These are phyloP conservation scores for Plectrocnemia conspersa DNA, from an alignment of 1,140 invertebrate genomes.

Conservation along the genomic window DNA sequence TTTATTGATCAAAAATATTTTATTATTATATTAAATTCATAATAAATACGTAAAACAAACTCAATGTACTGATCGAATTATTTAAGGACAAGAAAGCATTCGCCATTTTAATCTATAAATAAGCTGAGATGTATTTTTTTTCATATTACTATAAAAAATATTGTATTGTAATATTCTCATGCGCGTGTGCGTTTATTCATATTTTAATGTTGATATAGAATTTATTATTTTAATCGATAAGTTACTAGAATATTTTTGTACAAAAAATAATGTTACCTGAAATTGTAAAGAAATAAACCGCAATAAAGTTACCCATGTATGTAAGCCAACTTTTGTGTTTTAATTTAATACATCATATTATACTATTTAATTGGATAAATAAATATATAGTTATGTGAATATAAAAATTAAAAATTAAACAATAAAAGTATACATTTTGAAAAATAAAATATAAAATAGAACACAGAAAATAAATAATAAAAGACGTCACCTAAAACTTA, in stretches of 20 bases:
- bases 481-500: no score
- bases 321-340: constrained; percentile 15
- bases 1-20: no score
- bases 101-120: neutral
- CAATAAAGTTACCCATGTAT: constrained; percentile 26
- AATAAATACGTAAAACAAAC: neutral
- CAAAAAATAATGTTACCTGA: constrained; percentile 30
- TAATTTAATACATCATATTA: no score
- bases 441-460: no score
- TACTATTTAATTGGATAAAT: no score
- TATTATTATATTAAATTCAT: neutral
- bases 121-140: constrained; percentile 5
- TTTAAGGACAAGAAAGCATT: no score
- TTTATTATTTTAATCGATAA: constrained; percentile 21
- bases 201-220: constrained; percentile 11
- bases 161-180: neutral
- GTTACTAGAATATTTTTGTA: constrained; percentile 31
- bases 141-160: constrained; percentile 2
- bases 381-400: no score
- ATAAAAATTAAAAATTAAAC: no score
- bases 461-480: no score
- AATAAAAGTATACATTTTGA: no score
- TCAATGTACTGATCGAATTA: constrained; percentile 4
- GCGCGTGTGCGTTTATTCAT: neutral
- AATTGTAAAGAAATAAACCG: constrained; percentile 29